Evolutionary conservation across 2,113 vertebrate genomes (phyloP).

Genomic region (Thalassoma bifasciatum): DNA sequence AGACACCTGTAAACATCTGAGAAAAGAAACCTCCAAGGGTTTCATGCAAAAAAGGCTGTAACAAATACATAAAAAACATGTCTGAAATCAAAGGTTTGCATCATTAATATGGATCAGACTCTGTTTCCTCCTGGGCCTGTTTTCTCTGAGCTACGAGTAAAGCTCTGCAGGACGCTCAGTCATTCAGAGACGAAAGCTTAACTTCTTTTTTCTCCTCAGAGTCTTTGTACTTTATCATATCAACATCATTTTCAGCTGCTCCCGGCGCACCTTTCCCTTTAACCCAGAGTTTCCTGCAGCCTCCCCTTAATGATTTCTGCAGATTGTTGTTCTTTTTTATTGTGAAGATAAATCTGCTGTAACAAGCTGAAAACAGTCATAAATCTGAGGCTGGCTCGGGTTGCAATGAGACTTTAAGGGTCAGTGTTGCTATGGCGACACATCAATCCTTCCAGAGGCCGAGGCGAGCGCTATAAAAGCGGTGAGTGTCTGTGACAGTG

Average conservation of each 20-base stretch:
- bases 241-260: conserved; percentile 43
- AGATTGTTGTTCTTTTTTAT: conserved; percentile 88
- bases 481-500: conserved; percentile 71
- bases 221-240: conserved; percentile 55
- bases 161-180: conserved; percentile 12
- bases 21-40: too few relatives aligned
- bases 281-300: conserved; percentile 64
- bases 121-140: conserved; percentile 9
- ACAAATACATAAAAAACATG: neutral
- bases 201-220: conserved; percentile 18
- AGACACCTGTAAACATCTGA: neutral
- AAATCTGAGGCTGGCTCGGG: conserved; percentile 79
- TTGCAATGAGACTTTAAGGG: conserved; percentile 79
- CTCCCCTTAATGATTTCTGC: conserved; percentile 83
- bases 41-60: neutral
- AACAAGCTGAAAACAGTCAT: conserved; percentile 87
- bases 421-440: conserved; percentile 77
- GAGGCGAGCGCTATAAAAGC: conserved; percentile 71
- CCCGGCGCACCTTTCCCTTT: conserved; percentile 43
- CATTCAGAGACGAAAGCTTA: conserved; percentile 18
- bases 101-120: conserved; percentile 17
- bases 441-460: conserved; percentile 71
- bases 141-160: neutral
- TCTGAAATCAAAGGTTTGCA: conserved; percentile 9
- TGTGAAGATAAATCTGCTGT: conserved; percentile 88